Evolutionary conservation across 1,140 invertebrate genomes (phyloP), one percentile per base, ranked within the genome.

Genomic region (Doryteuthis pealeii): DNA sequence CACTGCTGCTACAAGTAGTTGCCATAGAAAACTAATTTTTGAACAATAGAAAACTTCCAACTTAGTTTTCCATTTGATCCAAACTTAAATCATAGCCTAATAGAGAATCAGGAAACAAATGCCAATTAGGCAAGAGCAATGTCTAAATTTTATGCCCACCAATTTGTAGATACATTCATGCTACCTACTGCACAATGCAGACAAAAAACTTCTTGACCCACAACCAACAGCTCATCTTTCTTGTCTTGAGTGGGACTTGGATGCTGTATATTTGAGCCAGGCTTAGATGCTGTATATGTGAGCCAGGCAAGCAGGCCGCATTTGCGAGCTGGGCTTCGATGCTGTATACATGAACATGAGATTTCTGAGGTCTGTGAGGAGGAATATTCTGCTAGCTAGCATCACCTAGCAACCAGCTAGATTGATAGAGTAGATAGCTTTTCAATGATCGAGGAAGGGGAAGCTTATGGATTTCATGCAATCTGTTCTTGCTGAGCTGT

Each of bases 381-480:
- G 54, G 54, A 58, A 28, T 22, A 62, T 6, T 22, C 2, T 28
- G 54, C 18, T 62, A 62, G 26, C 54, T n/a, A 28, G 22, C 54
- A n/a, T n/a, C 54, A 22, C 18, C 22, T 28, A 22, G 26, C 26
- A 62, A 62, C 26, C 66, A 68, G 66, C 84, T 85, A 85, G 83
- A 85, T 75, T 86, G 84, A 77, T 98, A 99, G 73, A 97, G 91
- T 83, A 98, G 92, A 91, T 98, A 99, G 86, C 94, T 95, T 90
- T 95, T 95, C 89, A 98, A 92, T 76, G 96, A 93, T 82, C 93
- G 93, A 76, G 97, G 97, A 86, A 98, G 91, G 84, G 94, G 94
- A 79, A 99, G 91, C 45, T 82, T 83, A 82, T 93, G 91, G 81
- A 97, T 93, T 83, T 93, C 93, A 69, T 94, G 93, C 84, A 97